phyloP scores from a whole-genome alignment of 1,140 invertebrate genomes.

The Danaus melanippus region DNA sequence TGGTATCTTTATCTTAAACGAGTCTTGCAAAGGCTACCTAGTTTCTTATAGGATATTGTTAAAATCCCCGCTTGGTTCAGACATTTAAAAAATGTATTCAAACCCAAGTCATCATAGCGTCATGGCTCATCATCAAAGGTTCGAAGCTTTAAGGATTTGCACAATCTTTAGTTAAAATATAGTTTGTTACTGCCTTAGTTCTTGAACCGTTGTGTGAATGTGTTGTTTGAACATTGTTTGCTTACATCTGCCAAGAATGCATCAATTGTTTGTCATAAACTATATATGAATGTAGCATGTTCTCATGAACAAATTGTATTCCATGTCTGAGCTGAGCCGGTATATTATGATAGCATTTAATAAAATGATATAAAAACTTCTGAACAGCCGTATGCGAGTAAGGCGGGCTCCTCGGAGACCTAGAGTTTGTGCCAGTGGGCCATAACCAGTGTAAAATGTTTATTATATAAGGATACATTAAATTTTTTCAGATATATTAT shows the following conservation, averaged over 20 bases:
- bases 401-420: constrained; percentile 36
- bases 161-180: constrained; percentile 19
- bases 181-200: constrained; percentile 17
- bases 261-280: constrained; percentile 12
- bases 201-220: constrained; percentile 13
- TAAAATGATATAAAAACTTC: constrained; percentile 47
- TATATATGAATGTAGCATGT: constrained; percentile 12
- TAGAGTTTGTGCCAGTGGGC: constrained; percentile 45
- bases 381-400: constrained; percentile 48
- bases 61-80: constrained; percentile 23
- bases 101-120: constrained; percentile 12
- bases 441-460: constrained; percentile 68
- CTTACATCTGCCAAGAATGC: constrained; percentile 15
- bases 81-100: constrained; percentile 6
- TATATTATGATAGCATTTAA: constrained; percentile 33
- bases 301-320: constrained; percentile 17
- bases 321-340: constrained; percentile 19
- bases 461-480: constrained; percentile 67
- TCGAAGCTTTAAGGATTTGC: constrained; percentile 19
- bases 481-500: constrained; percentile 71
- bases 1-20: constrained; percentile 9
- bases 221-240: constrained; percentile 16
- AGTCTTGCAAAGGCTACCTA: constrained; percentile 17
- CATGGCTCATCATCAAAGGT: constrained; percentile 18
- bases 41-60: constrained; percentile 22